Evolutionary conservation across 2,113 vertebrate species (phyloP).

Genomic region (Xiphophorus maculatus): DNA sequence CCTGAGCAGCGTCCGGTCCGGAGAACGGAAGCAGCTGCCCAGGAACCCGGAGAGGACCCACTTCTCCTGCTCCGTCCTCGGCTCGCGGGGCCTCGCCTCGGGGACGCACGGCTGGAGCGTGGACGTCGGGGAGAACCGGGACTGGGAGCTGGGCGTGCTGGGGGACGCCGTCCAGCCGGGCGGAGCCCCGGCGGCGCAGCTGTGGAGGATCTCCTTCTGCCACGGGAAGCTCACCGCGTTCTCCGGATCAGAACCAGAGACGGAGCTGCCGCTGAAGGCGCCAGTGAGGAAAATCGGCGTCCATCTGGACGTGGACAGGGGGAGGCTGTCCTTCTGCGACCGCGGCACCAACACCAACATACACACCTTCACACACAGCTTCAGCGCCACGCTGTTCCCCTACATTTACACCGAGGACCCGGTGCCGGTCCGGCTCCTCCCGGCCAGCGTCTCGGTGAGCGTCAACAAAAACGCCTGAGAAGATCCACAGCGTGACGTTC

Average conservation of each 20-base stretch:
- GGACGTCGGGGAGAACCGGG: conserved; percentile 28
- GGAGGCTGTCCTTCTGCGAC: conserved; percentile 36
- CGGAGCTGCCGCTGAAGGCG: conserved; percentile 8
- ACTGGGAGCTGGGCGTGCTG: conserved; percentile 56
- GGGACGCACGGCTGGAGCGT: conserved; percentile 43
- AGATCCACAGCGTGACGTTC: not conserved
- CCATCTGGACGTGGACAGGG: conserved; percentile 40
- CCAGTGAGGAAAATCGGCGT: conserved; percentile 9
- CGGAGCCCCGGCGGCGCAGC: not conserved
- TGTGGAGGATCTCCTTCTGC: conserved; percentile 51
- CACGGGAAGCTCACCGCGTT: conserved; percentile 16
- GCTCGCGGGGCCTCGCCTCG: conserved; percentile 32
- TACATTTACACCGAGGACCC: conserved; percentile 47
- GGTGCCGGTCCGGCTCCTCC: conserved; percentile 26
- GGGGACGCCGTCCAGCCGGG: not conserved
- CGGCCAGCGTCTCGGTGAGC: conserved; percentile 5
- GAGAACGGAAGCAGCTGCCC: not conserved
- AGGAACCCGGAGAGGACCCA: conserved; percentile 30
- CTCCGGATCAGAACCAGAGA: conserved; percentile 3
- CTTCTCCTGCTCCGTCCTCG: conserved; percentile 29
- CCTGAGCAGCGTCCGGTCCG: conserved; percentile 19
- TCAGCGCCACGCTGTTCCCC: conserved; percentile 41
- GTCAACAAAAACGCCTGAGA: not conserved
- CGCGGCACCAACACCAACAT: conserved; percentile 18
- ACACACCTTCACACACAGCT: conserved; percentile 53